Evolutionary conservation across 2,888 invertebrate genomes (phyloP), one percentile per base, ranked within the genome.

Genomic region (Chaetogeoica ovagalla): DNA sequence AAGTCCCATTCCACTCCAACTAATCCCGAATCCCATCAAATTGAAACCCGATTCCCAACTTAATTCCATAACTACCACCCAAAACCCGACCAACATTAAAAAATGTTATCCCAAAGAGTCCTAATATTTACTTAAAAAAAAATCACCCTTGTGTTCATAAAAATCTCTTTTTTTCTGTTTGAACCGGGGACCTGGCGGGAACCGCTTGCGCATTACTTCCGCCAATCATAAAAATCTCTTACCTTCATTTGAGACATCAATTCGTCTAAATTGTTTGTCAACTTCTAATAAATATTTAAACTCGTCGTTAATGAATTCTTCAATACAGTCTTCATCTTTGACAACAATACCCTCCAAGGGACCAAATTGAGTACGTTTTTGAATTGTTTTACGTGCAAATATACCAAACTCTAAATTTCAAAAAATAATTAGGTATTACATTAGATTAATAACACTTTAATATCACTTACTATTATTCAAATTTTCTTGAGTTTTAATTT

Each of bases 331-430:
- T 79, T 82, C 82, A 23, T 83, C 81, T 48, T 81, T 77, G 19
- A 83, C 30, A 39, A 91, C 86, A 84, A 91, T 88, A 55, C 93
- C 94, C 87, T 92, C 90, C 70, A 94, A 89, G 0, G 95, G 94
- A 1, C 95, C 94, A 87, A 94, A 94, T 83, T 93, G 91, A 0
- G 92, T 91, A 57, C 90, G 87, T 82, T 90, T 90, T 9, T 91
- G 90, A 82, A 95, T 90, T 19, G 88, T 86, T 83, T 91, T 90
- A 83, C 91, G 90, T 0, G 93, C 91, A 86, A 91, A 91, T 57
- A 94, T 90, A 9, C 90, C 91, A 83, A 88, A 86, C 83, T 86
- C 86, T 86, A 48, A 30, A 30, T 86, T 57, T 7, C n/a, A 75
- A 11, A 57, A 13, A 7, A 59, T 66, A 37, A 63, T 23, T 39